Evolutionary conservation across 2,797 vertebrate genomes (phyloP).

Genomic region (Podargus strigoides): DNA sequence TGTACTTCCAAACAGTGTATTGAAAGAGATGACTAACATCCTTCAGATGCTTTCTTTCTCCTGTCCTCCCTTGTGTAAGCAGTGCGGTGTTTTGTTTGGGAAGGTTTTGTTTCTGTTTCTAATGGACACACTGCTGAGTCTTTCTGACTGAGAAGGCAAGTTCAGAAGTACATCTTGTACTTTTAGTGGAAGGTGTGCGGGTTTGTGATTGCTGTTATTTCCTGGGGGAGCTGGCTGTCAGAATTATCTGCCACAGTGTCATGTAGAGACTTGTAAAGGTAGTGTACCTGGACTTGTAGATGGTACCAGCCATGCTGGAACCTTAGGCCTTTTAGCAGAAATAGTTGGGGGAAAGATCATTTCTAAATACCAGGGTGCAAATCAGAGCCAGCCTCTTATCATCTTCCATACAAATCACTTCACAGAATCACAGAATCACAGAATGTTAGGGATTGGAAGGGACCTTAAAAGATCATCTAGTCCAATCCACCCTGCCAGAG

Average conservation of each 20-base stretch:
- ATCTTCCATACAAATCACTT: not conserved
- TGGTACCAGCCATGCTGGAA: not conserved
- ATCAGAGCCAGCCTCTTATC: not conserved
- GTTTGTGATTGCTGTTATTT: not conserved
- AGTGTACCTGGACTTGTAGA: not conserved
- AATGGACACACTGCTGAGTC: not conserved
- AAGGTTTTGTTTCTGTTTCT: slow-evolving; percentile 7
- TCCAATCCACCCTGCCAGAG: too few relatives aligned
- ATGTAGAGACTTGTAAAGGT: not conserved
- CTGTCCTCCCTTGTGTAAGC: not conserved
- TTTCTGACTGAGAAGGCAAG: not conserved
- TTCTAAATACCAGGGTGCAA: not conserved
- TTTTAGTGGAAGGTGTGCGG: not conserved
- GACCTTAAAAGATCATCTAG: too few relatives aligned
- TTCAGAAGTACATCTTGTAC: slow-evolving; percentile 5
- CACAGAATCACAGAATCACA: too few relatives aligned
- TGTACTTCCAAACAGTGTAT: not conserved
- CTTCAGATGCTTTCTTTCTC: not conserved
- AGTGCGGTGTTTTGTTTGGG: not conserved
- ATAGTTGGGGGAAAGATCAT: not conserved
- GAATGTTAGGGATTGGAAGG: too few relatives aligned
- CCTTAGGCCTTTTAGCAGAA: not conserved
- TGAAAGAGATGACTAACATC: not conserved
- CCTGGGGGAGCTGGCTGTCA: not conserved
- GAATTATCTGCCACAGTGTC: not conserved